A percentile compares a stretch with the other conserved stretches of the same genome.
Conservation (phyloP, 2,113 vertebrate genomes). For the Toxotes jaculatrix region DNA sequence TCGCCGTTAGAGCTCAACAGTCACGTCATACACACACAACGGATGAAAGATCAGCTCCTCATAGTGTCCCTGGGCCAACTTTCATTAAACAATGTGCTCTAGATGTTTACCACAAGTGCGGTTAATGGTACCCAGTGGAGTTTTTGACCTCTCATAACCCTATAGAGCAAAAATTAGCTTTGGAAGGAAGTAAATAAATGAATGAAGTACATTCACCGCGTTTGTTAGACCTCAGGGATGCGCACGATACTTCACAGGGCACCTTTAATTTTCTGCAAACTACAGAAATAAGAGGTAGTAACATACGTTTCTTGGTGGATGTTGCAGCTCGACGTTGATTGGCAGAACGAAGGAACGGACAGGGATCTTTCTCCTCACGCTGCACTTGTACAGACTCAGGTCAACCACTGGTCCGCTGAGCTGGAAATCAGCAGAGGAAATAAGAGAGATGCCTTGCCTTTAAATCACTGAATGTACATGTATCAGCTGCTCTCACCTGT, state of each 20-base stretch:
- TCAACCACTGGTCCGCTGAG: conserved; percentile 70
- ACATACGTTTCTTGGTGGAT: conserved; percentile 71
- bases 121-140: too few species aligned
- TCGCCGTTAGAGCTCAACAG: neutral
- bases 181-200: too few species aligned
- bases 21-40: neutral
- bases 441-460: neutral
- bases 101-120: too few species aligned
- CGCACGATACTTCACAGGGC: neutral
- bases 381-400: conserved; percentile 83
- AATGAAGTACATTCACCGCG: neutral
- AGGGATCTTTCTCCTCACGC: conserved; percentile 76
- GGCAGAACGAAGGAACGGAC: conserved; percentile 73
- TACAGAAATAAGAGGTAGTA: neutral
- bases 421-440: conserved; percentile 69
- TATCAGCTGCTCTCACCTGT: conserved; percentile 71
- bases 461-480: neutral
- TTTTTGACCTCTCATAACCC: too few species aligned
- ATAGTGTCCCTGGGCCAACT: too few species aligned
- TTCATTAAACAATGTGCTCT: neutral
- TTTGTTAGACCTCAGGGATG: neutral
- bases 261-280: neutral
- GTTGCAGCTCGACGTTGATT: conserved; percentile 76
- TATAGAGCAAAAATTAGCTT: too few species aligned
- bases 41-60: neutral